Conservation (phyloP, 2,113 vertebrate species). For the Malurus cyaneus region DNA sequence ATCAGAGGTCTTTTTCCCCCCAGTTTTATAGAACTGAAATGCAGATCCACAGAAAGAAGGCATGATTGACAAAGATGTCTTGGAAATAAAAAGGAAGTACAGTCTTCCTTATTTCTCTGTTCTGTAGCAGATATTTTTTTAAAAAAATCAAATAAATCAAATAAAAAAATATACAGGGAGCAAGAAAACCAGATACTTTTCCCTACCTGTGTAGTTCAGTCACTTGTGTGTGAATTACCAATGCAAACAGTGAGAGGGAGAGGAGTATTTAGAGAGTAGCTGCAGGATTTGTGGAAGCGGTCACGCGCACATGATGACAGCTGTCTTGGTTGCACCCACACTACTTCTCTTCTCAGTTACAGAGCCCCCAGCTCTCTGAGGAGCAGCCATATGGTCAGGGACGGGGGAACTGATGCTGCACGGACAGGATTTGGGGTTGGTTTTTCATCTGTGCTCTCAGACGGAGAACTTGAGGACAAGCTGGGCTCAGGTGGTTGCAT, state of each 20-base stretch:
- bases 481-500: not conserved
- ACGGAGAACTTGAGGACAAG: not conserved
- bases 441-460: not conserved
- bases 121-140: not conserved
- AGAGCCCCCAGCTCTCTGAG: not conserved
- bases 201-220: not conserved
- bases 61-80: not conserved
- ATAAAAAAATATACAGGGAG: not conserved
- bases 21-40: not conserved
- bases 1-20: accelerated
- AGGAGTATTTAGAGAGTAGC: not conserved
- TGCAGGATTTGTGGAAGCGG: not conserved
- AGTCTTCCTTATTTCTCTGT: not conserved
- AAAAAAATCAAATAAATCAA: not conserved
- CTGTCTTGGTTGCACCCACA: not conserved
- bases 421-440: not conserved
- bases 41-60: not conserved
- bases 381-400: not conserved
- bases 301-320: not conserved
- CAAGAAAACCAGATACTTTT: not conserved
- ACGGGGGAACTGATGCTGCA: not conserved
- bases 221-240: not conserved
- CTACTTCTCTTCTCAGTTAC: not conserved
- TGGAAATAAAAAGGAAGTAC: not conserved
- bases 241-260: not conserved